Evolutionary conservation across 23 tunicate species (phyloP).

Genomic region (Phallusia fumigata): DNA sequence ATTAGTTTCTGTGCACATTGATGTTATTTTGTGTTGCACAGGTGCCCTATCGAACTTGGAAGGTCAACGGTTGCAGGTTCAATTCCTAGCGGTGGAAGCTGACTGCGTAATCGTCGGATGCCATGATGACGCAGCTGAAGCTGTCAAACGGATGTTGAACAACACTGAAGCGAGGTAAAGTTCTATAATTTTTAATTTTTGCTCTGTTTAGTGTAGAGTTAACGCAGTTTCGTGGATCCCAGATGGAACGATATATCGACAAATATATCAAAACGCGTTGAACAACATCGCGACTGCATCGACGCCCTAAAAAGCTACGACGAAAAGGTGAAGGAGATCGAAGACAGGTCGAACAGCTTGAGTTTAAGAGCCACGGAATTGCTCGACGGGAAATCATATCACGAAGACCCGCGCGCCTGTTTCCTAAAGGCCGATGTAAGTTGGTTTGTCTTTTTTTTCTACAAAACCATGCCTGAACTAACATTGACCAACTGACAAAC

Average conservation of each 20-base stretch:
- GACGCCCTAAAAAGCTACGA: constrained; percentile 25
- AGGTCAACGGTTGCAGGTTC: constrained; percentile 50
- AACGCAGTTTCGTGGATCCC: neutral
- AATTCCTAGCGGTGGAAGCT: constrained; percentile 67
- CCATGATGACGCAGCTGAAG: constrained; percentile 31
- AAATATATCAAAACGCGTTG: constrained; percentile 1
- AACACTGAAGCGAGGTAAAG: constrained; percentile 39
- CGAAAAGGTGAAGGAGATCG: constrained; percentile 18
- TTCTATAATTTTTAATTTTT: neutral
- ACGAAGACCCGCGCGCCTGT: constrained; percentile 48
- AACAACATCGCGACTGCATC: constrained; percentile 9
- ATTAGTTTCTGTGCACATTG: too few relatives aligned
- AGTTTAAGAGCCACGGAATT: constrained; percentile 17
- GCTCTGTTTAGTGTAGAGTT: neutral
- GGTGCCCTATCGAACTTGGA: constrained; percentile 12
- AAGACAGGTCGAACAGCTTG: constrained; percentile 17
- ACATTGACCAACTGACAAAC: too few relatives aligned
- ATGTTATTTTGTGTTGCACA: neutral
- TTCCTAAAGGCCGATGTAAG: constrained; percentile 36
- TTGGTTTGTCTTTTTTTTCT: neutral
- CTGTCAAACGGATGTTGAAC: constrained; percentile 23
- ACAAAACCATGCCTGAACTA: too few relatives aligned
- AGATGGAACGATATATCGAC: constrained; percentile 44
- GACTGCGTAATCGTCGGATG: constrained; percentile 46
- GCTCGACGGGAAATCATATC: neutral